Conservation (phyloP, 2,113 vertebrate species). For the Grus americana region DNA sequence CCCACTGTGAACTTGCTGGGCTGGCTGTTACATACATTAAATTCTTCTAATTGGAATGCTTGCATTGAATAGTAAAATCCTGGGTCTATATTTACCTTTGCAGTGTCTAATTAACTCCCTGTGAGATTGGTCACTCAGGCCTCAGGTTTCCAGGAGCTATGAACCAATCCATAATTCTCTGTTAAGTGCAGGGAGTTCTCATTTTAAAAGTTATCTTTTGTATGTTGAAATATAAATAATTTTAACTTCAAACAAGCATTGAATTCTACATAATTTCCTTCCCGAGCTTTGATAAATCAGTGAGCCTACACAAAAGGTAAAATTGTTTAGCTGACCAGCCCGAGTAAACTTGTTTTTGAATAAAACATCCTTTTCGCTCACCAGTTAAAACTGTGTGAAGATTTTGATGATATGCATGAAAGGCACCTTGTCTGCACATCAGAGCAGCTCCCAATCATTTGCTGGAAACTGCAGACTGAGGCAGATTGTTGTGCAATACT, state of each 20-base stretch:
- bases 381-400: not conserved
- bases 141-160: not conserved
- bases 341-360: not conserved
- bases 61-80: not conserved
- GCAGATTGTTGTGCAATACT: not conserved
- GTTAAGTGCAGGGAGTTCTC: not conserved
- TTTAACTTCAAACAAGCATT: not conserved
- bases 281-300: not conserved
- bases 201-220: not conserved
- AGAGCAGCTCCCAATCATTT: not conserved
- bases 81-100: not conserved
- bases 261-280: not conserved
- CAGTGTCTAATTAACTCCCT: not conserved
- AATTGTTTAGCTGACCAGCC: not conserved
- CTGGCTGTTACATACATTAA: not conserved
- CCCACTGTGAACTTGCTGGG: not conserved
- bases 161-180: not conserved
- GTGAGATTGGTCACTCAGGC: not conserved
- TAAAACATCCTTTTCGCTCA: not conserved
- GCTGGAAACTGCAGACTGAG: not conserved
- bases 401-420: not conserved
- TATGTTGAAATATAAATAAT: not conserved
- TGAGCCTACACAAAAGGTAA: not conserved
- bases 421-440: not conserved
- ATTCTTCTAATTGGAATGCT: not conserved